Evolutionary conservation across 2,797 vertebrate species (phyloP), one percentile per base, ranked within the genome.

Genomic region (Acridotheres tristis): DNA sequence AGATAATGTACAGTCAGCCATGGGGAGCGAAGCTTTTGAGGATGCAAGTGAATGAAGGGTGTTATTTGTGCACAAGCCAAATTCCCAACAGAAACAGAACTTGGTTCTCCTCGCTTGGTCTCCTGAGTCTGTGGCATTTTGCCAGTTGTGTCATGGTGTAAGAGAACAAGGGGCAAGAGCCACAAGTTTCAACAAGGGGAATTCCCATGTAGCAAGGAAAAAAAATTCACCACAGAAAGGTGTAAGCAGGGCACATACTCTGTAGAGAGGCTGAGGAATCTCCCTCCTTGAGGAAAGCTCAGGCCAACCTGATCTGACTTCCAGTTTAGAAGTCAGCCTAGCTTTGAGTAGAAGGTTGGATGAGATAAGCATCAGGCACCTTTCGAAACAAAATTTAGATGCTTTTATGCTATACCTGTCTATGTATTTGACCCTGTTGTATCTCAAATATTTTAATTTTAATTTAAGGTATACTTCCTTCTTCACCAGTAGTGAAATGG

Each of bases 171-270:
- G 38, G 50, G 11, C 32, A 53, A 50, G 29, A n/a, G 23, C 26
- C 62, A 51, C n/a, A 68, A 45, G 38, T 74, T 93, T 81, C 3
- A 3, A 16, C 71, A 58, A 73, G 68, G 30, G 18, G 45, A 62
- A 42, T 87, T 84, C 22, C 21, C 8, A 7, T 16, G 57, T 25
- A 45, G 18, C 1, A 2, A 61, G 42, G 32, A 25, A 68, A 65
- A 85, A 26, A 45, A 20, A 54, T 65, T 43, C 34, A 29, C 45
- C 18, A 15, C 30, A 47, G 27, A 59, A 63, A 32, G 7, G 14
- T 6, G 5, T 61, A 53, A 77, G 32, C 23, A 45, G 0, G 1
- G 32, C 34, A 40, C 25, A 7, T 1, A 1, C 5, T 71, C 40
- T 84, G 25, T 32, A 57, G 18, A 48, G 54, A 73, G 16, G 8